Evolutionary conservation across 2,113 vertebrate genomes (phyloP).

Genomic region (Megaceryle maxima): DNA sequence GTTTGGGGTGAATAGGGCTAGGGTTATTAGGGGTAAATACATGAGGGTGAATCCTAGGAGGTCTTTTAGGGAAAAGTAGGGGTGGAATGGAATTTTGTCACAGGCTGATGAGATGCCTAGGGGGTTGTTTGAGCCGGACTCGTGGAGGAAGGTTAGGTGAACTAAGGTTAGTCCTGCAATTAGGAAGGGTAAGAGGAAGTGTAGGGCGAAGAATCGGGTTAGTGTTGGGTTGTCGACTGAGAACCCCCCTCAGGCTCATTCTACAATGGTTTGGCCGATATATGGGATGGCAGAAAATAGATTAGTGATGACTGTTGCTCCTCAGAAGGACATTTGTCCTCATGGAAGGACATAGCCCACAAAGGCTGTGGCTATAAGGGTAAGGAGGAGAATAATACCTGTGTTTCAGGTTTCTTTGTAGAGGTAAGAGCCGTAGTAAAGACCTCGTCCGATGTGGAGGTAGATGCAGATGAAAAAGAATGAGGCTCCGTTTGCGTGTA

Average conservation of each 20-base stretch:
- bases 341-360: background rate
- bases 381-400: background rate
- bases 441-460: background rate
- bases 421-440: background rate
- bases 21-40: background rate
- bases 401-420: background rate
- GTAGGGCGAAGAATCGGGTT: background rate
- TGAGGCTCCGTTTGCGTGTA: background rate
- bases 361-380: background rate
- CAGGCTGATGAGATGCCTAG: background rate
- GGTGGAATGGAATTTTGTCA: background rate
- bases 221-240: background rate
- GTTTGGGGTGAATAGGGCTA: background rate
- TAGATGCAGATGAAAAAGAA: slow-evolving; percentile 9
- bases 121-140: background rate
- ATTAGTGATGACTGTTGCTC: background rate
- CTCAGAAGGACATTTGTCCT: background rate
- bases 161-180: background rate
- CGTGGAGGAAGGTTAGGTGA: background rate
- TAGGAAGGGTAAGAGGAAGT: background rate
- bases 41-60: background rate
- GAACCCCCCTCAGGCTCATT: background rate
- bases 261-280: background rate
- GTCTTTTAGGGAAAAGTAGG: background rate
- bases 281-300: background rate